Percentiles rank a stretch among this genome's conserved stretches.
phyloP scores from a whole-genome alignment of 1,140 invertebrate species.

The Chelonus insularis region DNA sequence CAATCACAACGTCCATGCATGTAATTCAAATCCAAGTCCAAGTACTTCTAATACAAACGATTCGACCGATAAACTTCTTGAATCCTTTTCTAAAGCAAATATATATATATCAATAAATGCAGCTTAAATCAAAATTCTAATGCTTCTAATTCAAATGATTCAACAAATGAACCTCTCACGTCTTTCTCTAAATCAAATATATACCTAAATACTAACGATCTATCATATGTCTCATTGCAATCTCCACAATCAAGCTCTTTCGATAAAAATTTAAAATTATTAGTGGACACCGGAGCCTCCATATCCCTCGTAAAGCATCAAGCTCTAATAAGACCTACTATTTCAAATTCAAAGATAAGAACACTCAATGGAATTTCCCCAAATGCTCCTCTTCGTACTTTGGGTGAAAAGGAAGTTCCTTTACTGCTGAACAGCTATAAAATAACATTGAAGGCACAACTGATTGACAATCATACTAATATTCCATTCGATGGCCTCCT shows the following conservation, averaged over 20 bases:
- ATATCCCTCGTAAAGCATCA: constrained; percentile 18
- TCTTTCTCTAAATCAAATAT: constrained; percentile 1
- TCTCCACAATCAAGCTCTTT: not conserved
- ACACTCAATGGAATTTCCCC: constrained; percentile 21
- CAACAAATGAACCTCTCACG: too few species aligned
- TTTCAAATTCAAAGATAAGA: constrained; percentile 13
- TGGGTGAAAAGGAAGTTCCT: constrained; percentile 13
- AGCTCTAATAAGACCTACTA: constrained; percentile 4
- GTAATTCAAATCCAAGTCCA: too few species aligned
- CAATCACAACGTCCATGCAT: too few species aligned
- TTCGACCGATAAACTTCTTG: too few species aligned
- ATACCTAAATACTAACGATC: constrained; percentile 13
- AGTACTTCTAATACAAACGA: too few species aligned
- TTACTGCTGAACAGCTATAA: constrained; percentile 8
- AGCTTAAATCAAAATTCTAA: too few species aligned
- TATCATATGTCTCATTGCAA: constrained; percentile 22
- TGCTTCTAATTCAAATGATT: too few species aligned
- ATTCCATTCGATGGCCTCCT: constrained; percentile 23
- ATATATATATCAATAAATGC: too few species aligned
- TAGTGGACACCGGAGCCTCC: constrained; percentile 26
- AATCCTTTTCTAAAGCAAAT: not conserved
- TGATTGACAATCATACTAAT: constrained; percentile 19
- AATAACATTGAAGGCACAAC: constrained; percentile 4
- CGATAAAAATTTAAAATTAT: constrained; percentile 21
- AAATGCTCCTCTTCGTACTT: constrained; percentile 11